Conservation (phyloP, 2,113 vertebrate genomes). For the Periophthalmodon schlosseri region DNA sequence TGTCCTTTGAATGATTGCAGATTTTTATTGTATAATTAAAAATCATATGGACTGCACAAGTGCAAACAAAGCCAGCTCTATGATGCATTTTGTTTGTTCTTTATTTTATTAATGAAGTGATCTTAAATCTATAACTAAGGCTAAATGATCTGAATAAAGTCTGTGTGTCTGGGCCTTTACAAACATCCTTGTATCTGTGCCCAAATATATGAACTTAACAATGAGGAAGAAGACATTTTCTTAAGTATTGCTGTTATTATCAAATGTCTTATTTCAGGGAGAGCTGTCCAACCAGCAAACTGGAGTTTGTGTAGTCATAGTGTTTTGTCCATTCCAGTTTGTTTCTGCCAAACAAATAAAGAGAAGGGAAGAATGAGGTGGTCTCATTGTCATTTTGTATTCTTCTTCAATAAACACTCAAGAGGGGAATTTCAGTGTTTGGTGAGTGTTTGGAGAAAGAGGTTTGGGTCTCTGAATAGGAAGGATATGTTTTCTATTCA, state of each 20-base stretch:
- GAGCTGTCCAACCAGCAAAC: constrained; percentile 8
- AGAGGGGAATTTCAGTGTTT: constrained; percentile 35
- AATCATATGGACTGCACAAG: constrained; percentile 28
- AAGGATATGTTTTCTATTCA: constrained; percentile 47
- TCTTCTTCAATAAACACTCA: constrained; percentile 5
- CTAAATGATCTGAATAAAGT: constrained; percentile 26
- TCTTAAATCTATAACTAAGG: constrained; percentile 22
- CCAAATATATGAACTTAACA: constrained; percentile 38
- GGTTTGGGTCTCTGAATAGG: constrained; percentile 47
- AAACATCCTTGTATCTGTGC: constrained; percentile 50
- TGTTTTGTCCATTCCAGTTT: constrained; percentile 45
- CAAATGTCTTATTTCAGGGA: constrained; percentile 64
- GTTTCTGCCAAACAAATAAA: constrained; percentile 77
- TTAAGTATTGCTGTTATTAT: constrained; percentile 55
- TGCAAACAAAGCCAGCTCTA: constrained; percentile 20
- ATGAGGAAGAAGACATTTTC: constrained; percentile 37
- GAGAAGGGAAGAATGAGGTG: constrained; percentile 27
- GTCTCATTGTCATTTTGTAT: constrained; percentile 25
- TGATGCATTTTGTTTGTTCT: constrained; percentile 13
- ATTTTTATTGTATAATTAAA: constrained; percentile 62
- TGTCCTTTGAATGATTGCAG: constrained; percentile 48
- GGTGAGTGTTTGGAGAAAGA: constrained; percentile 48
- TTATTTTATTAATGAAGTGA: constrained; percentile 36
- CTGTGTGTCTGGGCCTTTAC: constrained; percentile 24
- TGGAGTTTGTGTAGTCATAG: constrained; percentile 36